These are phyloP conservation scores for Ephydatia muelleri DNA, from an alignment of 37 sponge, comb jelly and placozoan genomes.

Conservation along the genomic window DNA sequence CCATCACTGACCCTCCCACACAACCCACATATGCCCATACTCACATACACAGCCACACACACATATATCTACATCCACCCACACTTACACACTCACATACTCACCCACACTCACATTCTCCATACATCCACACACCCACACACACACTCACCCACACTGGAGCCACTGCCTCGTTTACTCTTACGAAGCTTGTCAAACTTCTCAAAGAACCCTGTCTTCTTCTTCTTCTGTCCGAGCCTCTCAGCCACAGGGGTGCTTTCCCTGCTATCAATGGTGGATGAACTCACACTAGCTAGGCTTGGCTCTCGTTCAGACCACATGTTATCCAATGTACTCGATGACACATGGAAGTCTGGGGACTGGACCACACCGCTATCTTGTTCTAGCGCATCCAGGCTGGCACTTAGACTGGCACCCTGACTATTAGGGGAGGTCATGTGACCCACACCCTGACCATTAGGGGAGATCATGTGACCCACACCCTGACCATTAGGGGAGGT, in stretches of 20 bases:
- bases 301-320: slow-evolving; percentile 5
- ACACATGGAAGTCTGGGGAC: neutral
- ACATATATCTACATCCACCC: too few species aligned
- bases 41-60: neutral
- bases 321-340: slow-evolving; percentile 15
- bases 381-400: neutral
- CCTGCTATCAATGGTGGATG: slow-evolving; percentile 14
- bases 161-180: slow-evolving; percentile 16
- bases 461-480: neutral
- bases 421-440: neutral
- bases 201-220: slow-evolving; percentile 11
- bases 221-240: slow-evolving; percentile 6
- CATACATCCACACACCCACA: neutral
- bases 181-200: slow-evolving; percentile 4
- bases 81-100: neutral
- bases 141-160: slow-evolving; percentile 5
- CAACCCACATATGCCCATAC: too few species aligned
- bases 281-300: neutral
- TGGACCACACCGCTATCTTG: neutral
- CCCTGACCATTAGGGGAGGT: neutral
- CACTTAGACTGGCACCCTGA: too few species aligned
- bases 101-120: neutral
- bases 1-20: too few species aligned
- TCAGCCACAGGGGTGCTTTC: slow-evolving; percentile 7
- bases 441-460: neutral